These are phyloP conservation scores for Papilio helenus DNA, from an alignment of 1,140 invertebrate genomes.

Conservation along the genomic window DNA sequence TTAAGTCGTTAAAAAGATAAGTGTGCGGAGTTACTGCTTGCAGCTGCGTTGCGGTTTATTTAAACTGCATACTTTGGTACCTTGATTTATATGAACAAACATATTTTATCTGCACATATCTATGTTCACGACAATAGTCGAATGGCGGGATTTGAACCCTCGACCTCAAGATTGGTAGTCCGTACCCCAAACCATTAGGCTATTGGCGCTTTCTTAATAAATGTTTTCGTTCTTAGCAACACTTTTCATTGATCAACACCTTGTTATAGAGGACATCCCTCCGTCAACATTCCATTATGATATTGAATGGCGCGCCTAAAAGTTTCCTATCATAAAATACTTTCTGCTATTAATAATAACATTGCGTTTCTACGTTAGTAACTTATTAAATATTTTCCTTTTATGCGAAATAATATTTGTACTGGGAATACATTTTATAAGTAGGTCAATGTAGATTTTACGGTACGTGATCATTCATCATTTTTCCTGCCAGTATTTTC, in stretches of 20 bases:
- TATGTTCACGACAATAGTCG: too few species aligned
- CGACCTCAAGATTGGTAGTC: too few species aligned
- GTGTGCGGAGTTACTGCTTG: too few species aligned
- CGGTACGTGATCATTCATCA: slow-evolving; percentile 33
- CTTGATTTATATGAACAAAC: too few species aligned
- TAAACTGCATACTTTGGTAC: too few species aligned
- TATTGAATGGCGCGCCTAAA: slow-evolving; percentile 39
- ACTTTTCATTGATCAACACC: slow-evolving; percentile 31
- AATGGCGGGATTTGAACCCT: too few species aligned
- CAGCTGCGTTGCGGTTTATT: too few species aligned
- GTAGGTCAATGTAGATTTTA: slow-evolving; percentile 33
- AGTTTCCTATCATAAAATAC: slow-evolving; percentile 30
- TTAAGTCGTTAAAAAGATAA: too few species aligned
- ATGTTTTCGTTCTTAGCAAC: not conserved
- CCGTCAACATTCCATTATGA: slow-evolving; percentile 40
- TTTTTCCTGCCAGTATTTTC: slow-evolving; percentile 21
- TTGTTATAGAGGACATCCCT: slow-evolving; percentile 38
- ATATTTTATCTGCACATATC: too few species aligned
- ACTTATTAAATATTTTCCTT: slow-evolving; percentile 38
- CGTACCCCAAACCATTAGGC: too few species aligned
- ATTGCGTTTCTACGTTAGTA: slow-evolving; percentile 17
- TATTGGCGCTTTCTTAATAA: too few species aligned
- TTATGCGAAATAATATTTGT: slow-evolving; percentile 9
- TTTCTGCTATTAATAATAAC: slow-evolving; percentile 38
- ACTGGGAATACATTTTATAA: slow-evolving; percentile 4